Evolutionary conservation across 2,113 vertebrate genomes (phyloP).

Genomic region (Bos javanicus): DNA sequence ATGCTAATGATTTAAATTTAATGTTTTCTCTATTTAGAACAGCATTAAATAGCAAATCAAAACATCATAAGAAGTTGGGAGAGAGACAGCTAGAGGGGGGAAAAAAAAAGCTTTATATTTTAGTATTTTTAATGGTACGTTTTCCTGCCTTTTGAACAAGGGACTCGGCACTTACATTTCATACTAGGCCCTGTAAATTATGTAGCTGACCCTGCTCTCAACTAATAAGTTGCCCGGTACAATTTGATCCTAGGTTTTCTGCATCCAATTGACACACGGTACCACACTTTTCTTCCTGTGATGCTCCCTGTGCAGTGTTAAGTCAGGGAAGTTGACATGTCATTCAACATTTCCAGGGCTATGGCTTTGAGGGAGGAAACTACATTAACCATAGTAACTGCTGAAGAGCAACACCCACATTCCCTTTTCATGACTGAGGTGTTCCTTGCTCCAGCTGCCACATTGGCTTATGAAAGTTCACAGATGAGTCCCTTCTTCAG

Average conservation of each 20-base stretch:
- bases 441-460: neutral
- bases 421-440: neutral
- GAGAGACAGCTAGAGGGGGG: neutral
- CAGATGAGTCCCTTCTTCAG: neutral
- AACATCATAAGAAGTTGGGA: neutral
- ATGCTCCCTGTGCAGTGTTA: neutral
- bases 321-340: neutral
- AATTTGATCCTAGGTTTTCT: neutral
- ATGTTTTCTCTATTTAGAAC: neutral
- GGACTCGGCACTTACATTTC: neutral
- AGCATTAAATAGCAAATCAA: neutral
- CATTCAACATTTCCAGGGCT: neutral
- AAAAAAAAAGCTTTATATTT: neutral
- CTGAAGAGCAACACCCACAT: neutral
- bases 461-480: neutral
- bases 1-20: neutral
- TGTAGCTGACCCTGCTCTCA: neutral
- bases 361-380: neutral
- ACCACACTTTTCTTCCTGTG: neutral
- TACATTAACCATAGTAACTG: neutral
- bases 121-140: neutral
- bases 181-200: neutral
- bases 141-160: neutral
- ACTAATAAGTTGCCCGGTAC: neutral
- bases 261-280: neutral